Conservation (phyloP, 1,140 invertebrate genomes). For the Nomia melanderi region DNA sequence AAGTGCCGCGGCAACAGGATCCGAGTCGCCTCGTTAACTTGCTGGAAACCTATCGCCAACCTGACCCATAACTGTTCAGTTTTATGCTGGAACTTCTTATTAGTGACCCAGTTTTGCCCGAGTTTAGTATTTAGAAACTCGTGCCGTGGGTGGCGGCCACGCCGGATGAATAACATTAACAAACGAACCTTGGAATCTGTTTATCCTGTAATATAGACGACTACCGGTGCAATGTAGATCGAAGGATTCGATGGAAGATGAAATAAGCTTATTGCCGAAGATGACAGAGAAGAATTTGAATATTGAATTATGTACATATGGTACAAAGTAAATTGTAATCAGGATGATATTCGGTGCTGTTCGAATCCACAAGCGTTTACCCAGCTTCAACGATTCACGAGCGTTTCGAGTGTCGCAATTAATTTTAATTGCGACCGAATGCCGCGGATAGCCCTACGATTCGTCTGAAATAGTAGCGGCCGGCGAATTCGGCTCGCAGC, state of each 20-base stretch:
- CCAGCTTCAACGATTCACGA: no score
- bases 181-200: no score
- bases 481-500: not conserved
- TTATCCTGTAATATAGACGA: no score
- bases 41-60: not conserved
- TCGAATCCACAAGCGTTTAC: no score
- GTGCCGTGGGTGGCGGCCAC: not conserved
- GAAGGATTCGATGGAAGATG: no score
- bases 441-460: not conserved
- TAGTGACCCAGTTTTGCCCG: not conserved
- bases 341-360: no score
- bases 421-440: not conserved
- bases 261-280: no score
- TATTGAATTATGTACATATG: no score
- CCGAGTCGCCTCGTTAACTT: not conserved
- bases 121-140: constrained; percentile 6
- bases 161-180: not conserved
- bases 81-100: not conserved
- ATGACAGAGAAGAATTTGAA: no score
- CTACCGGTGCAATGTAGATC: no score
- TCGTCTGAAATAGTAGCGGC: not conserved
- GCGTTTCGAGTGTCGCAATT: no score
- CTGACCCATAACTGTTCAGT: not conserved
- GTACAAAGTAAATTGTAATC: no score
- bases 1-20: not conserved